Evolutionary conservation across 2,797 vertebrate species (phyloP).

Genomic region (Spea hammondii): DNA sequence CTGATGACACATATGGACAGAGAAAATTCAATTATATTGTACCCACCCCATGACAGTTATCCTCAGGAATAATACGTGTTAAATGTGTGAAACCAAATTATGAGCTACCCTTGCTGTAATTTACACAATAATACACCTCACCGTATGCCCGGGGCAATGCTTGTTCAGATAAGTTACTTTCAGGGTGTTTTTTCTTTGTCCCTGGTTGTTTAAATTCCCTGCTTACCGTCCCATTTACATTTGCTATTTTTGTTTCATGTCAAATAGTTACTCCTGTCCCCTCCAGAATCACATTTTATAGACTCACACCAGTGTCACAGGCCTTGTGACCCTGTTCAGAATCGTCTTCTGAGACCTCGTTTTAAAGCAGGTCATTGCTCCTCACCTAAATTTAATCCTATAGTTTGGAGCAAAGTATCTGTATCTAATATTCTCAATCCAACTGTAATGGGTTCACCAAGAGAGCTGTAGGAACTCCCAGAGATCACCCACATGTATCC

Average conservation of each 20-base stretch:
- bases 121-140: conserved; percentile 3
- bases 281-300: conserved; percentile 12
- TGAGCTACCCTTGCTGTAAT: conserved; percentile 3
- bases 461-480: too few relatives aligned
- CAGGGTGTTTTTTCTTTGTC: not conserved
- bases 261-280: not conserved
- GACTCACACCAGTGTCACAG: conserved; percentile 2
- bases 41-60: too few relatives aligned
- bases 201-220: conserved; percentile 29
- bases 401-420: not conserved
- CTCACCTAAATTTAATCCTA: conserved; percentile 2
- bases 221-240: not conserved
- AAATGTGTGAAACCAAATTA: not conserved
- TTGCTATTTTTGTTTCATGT: conserved; percentile 19
- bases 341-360: not conserved
- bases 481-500: too few relatives aligned
- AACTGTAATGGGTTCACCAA: too few relatives aligned
- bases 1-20: too few relatives aligned
- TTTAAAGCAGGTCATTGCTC: not conserved
- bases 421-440: too few relatives aligned
- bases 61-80: too few relatives aligned
- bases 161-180: conserved; percentile 14
- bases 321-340: conserved; percentile 17
- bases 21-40: too few relatives aligned
- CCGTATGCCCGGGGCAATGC: not conserved